Conservation (phyloP, 2,113 vertebrate species). For the Vidua macroura region DNA sequence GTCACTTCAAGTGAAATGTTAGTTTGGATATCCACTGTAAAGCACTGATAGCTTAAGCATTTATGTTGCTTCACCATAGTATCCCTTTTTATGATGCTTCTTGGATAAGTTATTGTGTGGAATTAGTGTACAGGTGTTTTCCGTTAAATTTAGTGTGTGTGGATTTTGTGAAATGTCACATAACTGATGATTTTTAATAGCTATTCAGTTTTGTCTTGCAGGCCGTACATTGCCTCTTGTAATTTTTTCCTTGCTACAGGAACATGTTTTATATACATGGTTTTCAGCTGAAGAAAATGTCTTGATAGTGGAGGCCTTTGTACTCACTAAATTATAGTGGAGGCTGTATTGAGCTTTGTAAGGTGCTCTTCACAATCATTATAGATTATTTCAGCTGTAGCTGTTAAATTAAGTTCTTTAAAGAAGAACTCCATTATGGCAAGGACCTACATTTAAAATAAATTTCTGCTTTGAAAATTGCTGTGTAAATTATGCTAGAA, state of each 20-base stretch:
- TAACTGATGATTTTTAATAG: not conserved
- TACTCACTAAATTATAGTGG: not conserved
- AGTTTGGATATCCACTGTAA: not conserved
- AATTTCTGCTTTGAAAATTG: not conserved
- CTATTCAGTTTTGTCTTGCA: not conserved
- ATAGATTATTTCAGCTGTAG: not conserved
- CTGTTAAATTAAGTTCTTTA: not conserved
- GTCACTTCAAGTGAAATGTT: not conserved
- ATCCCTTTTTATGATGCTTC: not conserved
- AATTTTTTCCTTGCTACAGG: not conserved
- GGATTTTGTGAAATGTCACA: not conserved
- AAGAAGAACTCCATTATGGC: not conserved
- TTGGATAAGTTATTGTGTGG: not conserved
- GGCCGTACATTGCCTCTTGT: not conserved
- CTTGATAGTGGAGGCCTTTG: not conserved
- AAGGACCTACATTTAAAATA: not conserved
- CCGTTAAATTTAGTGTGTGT: not conserved
- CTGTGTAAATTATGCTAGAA: not conserved
- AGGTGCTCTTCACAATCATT: not conserved
- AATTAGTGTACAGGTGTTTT: not conserved
- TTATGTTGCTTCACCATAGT: not conserved
- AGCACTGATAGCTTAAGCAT: not conserved
- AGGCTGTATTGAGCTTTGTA: not conserved
- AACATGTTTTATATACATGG: not conserved
- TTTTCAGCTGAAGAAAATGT: not conserved